Percentiles rank a stretch among this genome's conserved stretches.
phyloP scores from a whole-genome alignment of 2,888 invertebrate genomes.

The Cheilosia pagana region DNA sequence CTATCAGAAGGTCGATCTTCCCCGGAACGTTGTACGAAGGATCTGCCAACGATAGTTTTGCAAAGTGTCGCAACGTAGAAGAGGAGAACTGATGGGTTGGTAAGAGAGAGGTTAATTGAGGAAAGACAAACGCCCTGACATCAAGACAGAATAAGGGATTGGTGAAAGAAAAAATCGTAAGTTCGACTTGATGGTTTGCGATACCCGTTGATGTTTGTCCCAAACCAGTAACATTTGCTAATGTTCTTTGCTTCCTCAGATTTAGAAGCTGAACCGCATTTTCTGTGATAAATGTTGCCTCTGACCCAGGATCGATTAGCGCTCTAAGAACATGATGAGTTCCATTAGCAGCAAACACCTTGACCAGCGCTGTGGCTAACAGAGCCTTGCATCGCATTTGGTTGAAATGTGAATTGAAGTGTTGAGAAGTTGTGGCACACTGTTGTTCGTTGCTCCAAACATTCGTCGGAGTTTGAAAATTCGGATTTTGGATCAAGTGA shows the following conservation, averaged over 20 bases:
- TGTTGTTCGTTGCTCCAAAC: neutral
- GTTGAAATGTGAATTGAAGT: neutral
- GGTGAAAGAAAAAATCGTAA: too few species aligned
- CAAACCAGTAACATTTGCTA: constrained; percentile 14
- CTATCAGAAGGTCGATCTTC: constrained; percentile 26
- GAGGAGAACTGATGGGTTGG: too few species aligned
- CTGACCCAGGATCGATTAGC: constrained; percentile 14
- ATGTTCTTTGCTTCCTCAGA: neutral
- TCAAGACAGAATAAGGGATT: too few species aligned
- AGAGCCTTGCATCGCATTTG: neutral
- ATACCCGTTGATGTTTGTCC: constrained; percentile 2
- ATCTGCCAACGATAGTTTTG: constrained; percentile 10
- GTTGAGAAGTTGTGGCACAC: neutral
- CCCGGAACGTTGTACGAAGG: constrained; percentile 9
- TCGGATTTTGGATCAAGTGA: too few species aligned
- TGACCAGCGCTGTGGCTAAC: neutral
- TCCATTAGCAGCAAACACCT: neutral
- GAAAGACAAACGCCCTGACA: too few species aligned
- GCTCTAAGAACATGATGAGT: neutral
- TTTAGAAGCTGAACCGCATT: neutral
- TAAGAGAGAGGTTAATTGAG: too few species aligned
- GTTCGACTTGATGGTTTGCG: neutral
- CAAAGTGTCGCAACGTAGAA: constrained; percentile 1
- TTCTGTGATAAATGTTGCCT: constrained; percentile 3
- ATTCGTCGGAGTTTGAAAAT: neutral